A percentile compares a stretch with the other conserved stretches of the same genome.
phyloP scores from a whole-genome alignment of 1,140 invertebrate genomes.

The Metopolophium dirhodum region DNA sequence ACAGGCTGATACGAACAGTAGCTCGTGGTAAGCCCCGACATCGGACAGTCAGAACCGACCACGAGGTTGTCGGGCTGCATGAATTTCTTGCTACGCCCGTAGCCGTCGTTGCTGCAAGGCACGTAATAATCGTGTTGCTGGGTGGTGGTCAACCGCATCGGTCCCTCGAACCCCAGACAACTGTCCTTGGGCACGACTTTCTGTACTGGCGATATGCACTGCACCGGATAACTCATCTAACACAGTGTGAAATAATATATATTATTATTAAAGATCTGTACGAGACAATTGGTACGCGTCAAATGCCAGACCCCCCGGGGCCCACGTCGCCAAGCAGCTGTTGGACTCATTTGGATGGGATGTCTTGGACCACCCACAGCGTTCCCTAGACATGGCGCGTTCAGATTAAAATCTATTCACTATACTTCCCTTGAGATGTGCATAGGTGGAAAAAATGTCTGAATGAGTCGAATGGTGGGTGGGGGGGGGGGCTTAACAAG shows the following conservation, averaged over 20 bases:
- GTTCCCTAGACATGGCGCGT: no score
- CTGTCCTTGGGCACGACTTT: background rate
- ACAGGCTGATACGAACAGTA: background rate
- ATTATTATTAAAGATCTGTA: background rate
- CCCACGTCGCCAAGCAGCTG: no score
- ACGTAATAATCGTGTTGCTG: constrained; percentile 19
- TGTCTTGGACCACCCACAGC: no score
- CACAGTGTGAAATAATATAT: background rate
- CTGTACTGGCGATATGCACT: background rate
- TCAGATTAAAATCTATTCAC: no score
- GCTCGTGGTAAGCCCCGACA: background rate
- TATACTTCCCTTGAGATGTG: no score
- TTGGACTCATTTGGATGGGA: no score
- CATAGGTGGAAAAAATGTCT: no score
- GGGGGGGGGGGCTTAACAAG: no score
- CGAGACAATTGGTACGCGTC: no score
- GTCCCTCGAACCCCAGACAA: background rate
- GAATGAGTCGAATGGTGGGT: no score
- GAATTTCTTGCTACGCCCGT: background rate
- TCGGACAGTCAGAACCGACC: background rate
- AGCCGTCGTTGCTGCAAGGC: background rate
- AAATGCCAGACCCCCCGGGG: no score
- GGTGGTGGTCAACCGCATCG: background rate
- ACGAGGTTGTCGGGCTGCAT: background rate
- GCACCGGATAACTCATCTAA: constrained; percentile 2